Percentiles rank a stretch among this genome's conserved stretches.
Conservation (phyloP, 2,113 vertebrate genomes). For the Mesoclemmys tuberculata region DNA sequence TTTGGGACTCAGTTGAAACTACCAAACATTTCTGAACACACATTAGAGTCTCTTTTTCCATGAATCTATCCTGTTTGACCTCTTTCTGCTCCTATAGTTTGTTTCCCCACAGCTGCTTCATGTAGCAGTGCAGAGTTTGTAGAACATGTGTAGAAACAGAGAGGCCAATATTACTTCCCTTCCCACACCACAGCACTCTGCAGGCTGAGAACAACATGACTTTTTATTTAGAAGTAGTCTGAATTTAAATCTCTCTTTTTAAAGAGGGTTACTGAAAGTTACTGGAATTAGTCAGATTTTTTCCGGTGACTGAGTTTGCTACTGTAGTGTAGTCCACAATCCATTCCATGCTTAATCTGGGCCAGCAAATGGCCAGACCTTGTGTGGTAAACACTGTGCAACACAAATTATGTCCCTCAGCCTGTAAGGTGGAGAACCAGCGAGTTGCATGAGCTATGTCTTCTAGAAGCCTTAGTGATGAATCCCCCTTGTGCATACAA, state of each 20-base stretch:
- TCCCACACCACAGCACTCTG: too few species aligned
- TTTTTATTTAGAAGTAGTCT: background rate
- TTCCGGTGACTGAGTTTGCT: background rate
- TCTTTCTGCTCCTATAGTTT: background rate
- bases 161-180: background rate
- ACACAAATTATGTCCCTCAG: background rate
- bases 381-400: too few species aligned
- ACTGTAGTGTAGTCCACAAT: background rate
- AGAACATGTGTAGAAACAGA: background rate
- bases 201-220: background rate
- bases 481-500: background rate
- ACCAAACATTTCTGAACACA: background rate
- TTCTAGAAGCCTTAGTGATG: background rate
- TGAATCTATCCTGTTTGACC: background rate
- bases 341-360: background rate
- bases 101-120: background rate
- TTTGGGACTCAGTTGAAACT: background rate
- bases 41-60: background rate
- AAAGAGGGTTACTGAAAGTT: background rate
- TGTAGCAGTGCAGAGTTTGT: background rate
- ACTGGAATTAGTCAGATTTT: background rate
- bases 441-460: background rate
- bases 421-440: background rate
- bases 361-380: background rate
- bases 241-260: background rate